phyloP scores from a whole-genome alignment of 2,113 vertebrate species.

The Nicator chloris region DNA sequence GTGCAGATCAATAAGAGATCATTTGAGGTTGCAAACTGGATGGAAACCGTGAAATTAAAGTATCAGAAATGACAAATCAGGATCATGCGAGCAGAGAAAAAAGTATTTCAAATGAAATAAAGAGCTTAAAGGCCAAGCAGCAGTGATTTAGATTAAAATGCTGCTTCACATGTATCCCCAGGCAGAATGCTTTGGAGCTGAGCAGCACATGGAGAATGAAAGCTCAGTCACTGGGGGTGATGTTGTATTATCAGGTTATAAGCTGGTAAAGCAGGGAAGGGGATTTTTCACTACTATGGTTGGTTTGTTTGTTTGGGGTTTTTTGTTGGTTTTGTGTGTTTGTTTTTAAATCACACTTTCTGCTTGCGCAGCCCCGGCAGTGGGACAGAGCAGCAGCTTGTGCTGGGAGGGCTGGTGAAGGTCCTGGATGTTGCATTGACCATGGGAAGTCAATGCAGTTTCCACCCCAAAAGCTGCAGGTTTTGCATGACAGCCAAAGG shows the following conservation, averaged over 20 bases:
- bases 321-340: not conserved
- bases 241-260: not conserved
- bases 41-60: not conserved
- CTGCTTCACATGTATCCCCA: not conserved
- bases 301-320: not conserved
- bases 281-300: not conserved
- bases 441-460: not conserved
- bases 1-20: not conserved
- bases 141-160: not conserved
- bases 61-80: not conserved
- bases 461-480: not conserved
- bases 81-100: not conserved
- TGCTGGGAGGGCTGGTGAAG: not conserved
- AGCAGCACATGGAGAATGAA: not conserved
- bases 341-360: not conserved
- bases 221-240: not conserved
- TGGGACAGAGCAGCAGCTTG: not conserved
- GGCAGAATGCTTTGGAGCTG: not conserved
- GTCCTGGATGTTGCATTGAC: accelerated
- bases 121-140: not conserved
- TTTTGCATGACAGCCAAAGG: not conserved
- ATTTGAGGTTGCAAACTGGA: not conserved
- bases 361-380: not conserved
- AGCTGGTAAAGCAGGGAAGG: not conserved
- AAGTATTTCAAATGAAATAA: not conserved